Evolutionary conservation across 1,140 invertebrate species (phyloP).

Genomic region (Brachionus rubens): DNA sequence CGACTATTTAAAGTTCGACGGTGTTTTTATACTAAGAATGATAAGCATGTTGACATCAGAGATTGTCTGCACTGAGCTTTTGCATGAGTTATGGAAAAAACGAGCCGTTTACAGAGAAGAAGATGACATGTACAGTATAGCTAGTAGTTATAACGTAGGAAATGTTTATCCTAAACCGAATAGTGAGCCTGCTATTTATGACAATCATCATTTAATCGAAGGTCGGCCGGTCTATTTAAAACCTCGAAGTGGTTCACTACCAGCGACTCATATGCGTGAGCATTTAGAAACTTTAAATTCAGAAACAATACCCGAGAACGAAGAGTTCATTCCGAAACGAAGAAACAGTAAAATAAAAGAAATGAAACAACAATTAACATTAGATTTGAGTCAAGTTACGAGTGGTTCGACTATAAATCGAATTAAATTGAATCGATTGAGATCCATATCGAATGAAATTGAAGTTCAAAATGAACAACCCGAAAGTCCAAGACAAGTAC

Average conservation of each 20-base stretch:
- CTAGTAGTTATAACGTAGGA: not conserved
- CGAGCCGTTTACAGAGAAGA: not conserved
- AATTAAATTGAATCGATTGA: not conserved
- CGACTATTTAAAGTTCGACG: slow-evolving; percentile 43
- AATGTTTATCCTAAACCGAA: not conserved
- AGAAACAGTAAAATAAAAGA: not conserved
- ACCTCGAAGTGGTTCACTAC: not conserved
- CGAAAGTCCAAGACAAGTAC: too few species aligned
- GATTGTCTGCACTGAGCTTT: slow-evolving; percentile 29
- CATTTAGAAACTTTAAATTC: not conserved
- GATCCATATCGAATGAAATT: not conserved
- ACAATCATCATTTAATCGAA: not conserved
- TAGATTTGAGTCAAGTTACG: not conserved
- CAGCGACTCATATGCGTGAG: not conserved
- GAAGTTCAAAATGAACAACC: not conserved
- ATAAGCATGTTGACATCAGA: slow-evolving; percentile 38
- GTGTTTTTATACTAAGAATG: slow-evolving; percentile 46
- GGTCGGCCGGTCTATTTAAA: not conserved
- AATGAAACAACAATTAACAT: not conserved
- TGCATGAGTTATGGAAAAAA: slow-evolving; percentile 40
- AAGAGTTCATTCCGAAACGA: not conserved
- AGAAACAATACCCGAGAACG: not conserved
- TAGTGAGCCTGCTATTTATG: not conserved
- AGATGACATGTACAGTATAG: not conserved
- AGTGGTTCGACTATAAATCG: not conserved